Evolutionary conservation across 53 echinoderm and acorn worm species (phyloP), one percentile per base, ranked within the genome.

Genomic region (Apostichopus leukothele): DNA sequence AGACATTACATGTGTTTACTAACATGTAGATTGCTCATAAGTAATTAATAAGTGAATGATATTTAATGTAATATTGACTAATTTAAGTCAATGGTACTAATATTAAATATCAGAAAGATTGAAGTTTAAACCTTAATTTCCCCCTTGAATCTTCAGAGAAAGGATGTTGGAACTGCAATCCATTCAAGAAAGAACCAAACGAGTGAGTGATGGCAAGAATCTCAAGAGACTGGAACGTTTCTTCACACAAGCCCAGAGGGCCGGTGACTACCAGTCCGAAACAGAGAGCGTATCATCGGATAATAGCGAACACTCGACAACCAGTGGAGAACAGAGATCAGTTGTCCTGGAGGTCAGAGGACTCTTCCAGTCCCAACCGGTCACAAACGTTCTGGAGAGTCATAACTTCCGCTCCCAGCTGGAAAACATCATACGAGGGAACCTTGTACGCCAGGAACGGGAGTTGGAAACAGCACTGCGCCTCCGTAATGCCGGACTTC

Each of bases 371-470:
- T 83, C 90, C 8, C 92, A 90, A 51, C 93, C 95, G 0, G 97
- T 97, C 7, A 90, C 97, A 0, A 91, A 91, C 6, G 90, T 94
- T 1, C 93, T 97, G 16, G 87, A 68, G 51, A 93, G 94, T 83
- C 27, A 88, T 10, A 75, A 67, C 9, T 97, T 97, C 75, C 87
- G 95, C 12, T 89, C 89, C 50, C 89, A 95, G n/a, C 90, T 97
- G 39, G 97, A 97, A 78, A 89, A 90, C 76, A 93, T 94, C 63
- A 93, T 97, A 14, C 87, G 97, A 26, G 93, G 94, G 11, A 93
- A 88, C 8, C 23, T 97, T 6, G 83, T 91, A 9, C 89, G 97
- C 5, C 97, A 97, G 74, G 97, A 97, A 57, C 89, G 88, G 1
- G 97, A 95, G 74, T 79, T 95, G 13, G 90, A 97, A 53, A 86